A percentile compares a stretch with the other conserved stretches of the same genome.
Conservation (phyloP, 2,113 vertebrate species). For the Pleuronectes platessa region DNA sequence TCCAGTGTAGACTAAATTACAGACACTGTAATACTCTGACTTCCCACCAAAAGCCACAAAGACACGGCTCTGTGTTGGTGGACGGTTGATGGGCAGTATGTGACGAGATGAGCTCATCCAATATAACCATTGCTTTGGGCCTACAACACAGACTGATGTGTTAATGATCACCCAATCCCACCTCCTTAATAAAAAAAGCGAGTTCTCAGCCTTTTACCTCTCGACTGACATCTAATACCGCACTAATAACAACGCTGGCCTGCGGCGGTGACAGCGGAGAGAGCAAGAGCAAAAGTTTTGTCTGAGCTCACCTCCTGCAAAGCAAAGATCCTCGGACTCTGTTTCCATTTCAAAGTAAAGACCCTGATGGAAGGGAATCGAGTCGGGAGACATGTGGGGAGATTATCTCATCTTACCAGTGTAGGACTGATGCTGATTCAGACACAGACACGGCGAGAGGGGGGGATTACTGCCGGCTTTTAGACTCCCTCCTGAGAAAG, state of each 20-base stretch:
- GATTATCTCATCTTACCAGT: constrained; percentile 70
- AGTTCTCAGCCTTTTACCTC: constrained; percentile 2
- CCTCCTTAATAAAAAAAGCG: constrained; percentile 11
- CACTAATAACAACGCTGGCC: constrained; percentile 21
- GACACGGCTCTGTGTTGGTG: neutral
- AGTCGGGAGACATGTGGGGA: constrained; percentile 47
- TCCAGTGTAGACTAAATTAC: too few species aligned
- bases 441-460: constrained; percentile 54
- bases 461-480: constrained; percentile 69
- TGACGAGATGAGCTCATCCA: constrained; percentile 20
- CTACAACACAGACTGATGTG: constrained; percentile 44
- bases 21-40: neutral
- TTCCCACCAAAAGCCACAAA: neutral
- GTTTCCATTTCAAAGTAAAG: constrained; percentile 43
- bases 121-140: constrained; percentile 35
- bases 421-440: constrained; percentile 64
- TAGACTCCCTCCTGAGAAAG: constrained; percentile 61
- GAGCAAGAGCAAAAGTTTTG: constrained; percentile 20
- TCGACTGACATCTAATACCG: constrained; percentile 11
- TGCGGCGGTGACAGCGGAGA: neutral
- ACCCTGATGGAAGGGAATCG: constrained; percentile 36
- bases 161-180: constrained; percentile 24
- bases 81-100: neutral
- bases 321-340: constrained; percentile 12
- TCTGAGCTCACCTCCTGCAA: constrained; percentile 6